These are phyloP conservation scores for Rotaria socialis DNA, from an alignment of 2,888 invertebrate species.

Conservation along the genomic window DNA sequence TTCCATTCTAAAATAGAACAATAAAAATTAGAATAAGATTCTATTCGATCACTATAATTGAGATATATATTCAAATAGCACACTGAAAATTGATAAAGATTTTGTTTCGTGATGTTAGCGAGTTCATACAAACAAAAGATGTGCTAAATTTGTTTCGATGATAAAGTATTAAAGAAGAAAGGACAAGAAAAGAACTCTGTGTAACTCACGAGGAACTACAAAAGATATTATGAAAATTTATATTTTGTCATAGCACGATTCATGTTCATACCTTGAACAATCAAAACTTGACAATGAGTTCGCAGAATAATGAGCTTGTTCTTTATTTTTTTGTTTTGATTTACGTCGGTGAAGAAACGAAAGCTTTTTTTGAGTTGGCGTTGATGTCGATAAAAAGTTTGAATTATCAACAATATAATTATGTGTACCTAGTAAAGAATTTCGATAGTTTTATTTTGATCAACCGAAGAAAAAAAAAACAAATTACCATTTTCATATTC, in stretches of 20 bases:
- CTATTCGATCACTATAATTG: too few species aligned
- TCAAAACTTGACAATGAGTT: slow-evolving; percentile 25
- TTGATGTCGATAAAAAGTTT: neutral
- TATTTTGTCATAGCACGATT: neutral
- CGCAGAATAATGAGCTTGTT: neutral
- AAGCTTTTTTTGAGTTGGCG: neutral
- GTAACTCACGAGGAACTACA: neutral
- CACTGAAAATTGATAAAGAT: neutral
- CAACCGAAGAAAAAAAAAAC: too few species aligned
- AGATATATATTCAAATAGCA: too few species aligned
- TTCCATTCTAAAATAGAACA: neutral
- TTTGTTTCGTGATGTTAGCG: neutral
- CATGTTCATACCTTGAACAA: neutral
- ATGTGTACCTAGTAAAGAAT: neutral
- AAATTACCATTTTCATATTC: neutral
- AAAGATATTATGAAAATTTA: neutral
- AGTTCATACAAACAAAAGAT: neutral
- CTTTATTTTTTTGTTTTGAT: slow-evolving; percentile 13
- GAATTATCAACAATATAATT: neutral
- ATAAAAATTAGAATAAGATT: neutral
- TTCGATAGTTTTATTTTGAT: neutral
- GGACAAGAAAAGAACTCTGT: neutral
- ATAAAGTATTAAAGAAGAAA: too few species aligned
- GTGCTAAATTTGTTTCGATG: neutral
- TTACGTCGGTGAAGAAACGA: slow-evolving; percentile 15